Percentiles rank a stretch among this genome's conserved stretches.
phyloP scores from a whole-genome alignment of 2,888 invertebrate genomes.

The Callosobruchus maculatus region DNA sequence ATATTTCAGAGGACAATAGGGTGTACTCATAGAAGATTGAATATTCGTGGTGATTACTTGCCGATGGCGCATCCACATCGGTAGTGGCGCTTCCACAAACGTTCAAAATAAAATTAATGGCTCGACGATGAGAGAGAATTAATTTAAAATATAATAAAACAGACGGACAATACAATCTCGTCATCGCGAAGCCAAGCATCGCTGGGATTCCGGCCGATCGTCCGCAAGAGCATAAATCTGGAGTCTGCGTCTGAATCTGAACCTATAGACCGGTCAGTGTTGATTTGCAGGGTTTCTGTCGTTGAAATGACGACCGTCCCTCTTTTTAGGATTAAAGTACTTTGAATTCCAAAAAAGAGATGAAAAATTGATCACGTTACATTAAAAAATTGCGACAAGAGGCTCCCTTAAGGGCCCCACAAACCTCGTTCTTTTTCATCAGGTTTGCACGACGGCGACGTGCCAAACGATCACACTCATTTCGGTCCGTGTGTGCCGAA shows the following conservation, averaged over 20 bases:
- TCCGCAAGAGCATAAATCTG: slow-evolving; percentile 36
- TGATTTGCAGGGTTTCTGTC: no score
- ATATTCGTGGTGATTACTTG: neutral
- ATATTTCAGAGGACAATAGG: neutral
- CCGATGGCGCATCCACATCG: neutral
- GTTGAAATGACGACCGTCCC: no score
- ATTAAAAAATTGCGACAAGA: no score
- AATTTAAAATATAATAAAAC: neutral
- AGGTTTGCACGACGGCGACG: no score
- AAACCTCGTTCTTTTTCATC: no score
- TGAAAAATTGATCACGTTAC: no score
- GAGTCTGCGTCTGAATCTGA: slow-evolving; percentile 20
- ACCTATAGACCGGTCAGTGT: slow-evolving; percentile 20
- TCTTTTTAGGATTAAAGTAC: no score
- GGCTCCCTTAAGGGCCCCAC: no score
- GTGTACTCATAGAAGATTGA: neutral
- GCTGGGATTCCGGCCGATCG: slow-evolving; percentile 9
- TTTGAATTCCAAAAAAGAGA: no score
- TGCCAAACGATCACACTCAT: no score
- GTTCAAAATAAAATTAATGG: neutral
- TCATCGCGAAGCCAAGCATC: slow-evolving; percentile 8
- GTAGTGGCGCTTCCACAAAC: neutral
- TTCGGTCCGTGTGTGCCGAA: no score
- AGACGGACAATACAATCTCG: slow-evolving; percentile 12
- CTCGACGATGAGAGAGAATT: neutral